Evolutionary conservation across 1,140 invertebrate genomes (phyloP), one percentile per base, ranked within the genome.

Genomic region (Cyphomyrmex costatus): DNA sequence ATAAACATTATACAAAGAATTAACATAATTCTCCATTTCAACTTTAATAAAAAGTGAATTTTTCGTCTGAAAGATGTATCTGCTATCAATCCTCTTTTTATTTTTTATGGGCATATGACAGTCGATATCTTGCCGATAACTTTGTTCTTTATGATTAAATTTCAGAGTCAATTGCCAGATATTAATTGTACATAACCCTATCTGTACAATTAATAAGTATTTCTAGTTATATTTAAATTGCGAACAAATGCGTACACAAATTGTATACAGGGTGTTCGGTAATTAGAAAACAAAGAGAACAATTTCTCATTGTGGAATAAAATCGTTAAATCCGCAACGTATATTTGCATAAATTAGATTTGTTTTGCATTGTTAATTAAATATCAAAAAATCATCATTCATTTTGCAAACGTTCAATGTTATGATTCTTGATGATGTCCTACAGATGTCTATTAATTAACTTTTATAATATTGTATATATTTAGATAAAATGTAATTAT

Each of bases 141-240:
- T 90, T 86, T 82, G 8, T 36, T 80, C 77, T 82, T 85, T 80
- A 88, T 86, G 89, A 82, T 74, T 71, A 74, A 53, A 87, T 88
- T 88, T 88, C 74, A 77, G 70, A 88, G 86, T 85, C 82, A 90
- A 90, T 90, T 90, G 88, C 74, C 68, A 79, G 83, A 80, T 16
- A 77, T 90, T 66, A 89, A 87, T 89, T 74, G 71, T 90, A 86
- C 84, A 90, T 82, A 86, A 87, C 83, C 30, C 24, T 66, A 24
- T 79, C 60, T 51, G 56, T 88, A 90, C 42, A 80, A 84, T 87
- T 85, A 76, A 80, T 68, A 19, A 14, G 79, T 80, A 84, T 33
- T 63, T 78, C 36, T 74, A 83, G 12, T 76, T 83, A 83, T 27
- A 73, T 60, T 83, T 42, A 19, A 74, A 76, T 83, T 46, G 24